Evolutionary conservation across 2,113 vertebrate genomes (phyloP).

Genomic region (Bufo gargarizans): DNA sequence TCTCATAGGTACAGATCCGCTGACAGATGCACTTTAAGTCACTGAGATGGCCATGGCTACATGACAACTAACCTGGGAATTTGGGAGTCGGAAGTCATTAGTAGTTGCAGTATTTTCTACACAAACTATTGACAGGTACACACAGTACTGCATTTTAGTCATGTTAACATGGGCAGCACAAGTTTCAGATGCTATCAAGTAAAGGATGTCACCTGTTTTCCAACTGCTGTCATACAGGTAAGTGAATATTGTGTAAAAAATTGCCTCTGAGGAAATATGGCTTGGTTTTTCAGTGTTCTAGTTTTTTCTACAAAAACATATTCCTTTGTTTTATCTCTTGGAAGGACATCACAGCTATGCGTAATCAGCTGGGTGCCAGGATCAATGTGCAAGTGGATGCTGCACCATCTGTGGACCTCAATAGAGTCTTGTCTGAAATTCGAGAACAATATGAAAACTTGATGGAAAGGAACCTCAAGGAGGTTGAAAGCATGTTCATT

Average conservation of each 20-base stretch:
- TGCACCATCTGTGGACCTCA: slow-evolving; percentile 72
- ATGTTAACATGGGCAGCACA: not conserved
- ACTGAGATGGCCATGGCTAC: not conserved
- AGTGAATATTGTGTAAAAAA: not conserved
- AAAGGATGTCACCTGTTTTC: not conserved
- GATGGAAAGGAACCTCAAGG: slow-evolving; percentile 69
- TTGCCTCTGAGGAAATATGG: not conserved
- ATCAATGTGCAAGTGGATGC: slow-evolving; percentile 81
- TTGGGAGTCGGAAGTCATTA: not conserved
- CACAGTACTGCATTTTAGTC: not conserved
- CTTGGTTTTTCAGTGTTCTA: not conserved
- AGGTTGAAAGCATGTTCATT: slow-evolving; percentile 77
- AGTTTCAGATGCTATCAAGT: not conserved
- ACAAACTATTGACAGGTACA: not conserved
- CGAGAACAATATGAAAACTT: slow-evolving; percentile 77
- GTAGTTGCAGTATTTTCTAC: not conserved
- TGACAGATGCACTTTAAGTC: too few relatives aligned
- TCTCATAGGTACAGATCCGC: too few relatives aligned
- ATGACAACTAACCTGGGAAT: not conserved
- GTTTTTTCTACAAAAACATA: not conserved
- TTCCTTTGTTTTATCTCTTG: slow-evolving; percentile 7
- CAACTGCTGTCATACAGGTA: not conserved
- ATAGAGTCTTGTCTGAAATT: slow-evolving; percentile 64
- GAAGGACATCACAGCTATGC: slow-evolving; percentile 64
- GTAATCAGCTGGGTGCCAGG: slow-evolving; percentile 70